phyloP scores from a whole-genome alignment of 2,113 vertebrate species.

The Paramormyrops kingsleyae region DNA sequence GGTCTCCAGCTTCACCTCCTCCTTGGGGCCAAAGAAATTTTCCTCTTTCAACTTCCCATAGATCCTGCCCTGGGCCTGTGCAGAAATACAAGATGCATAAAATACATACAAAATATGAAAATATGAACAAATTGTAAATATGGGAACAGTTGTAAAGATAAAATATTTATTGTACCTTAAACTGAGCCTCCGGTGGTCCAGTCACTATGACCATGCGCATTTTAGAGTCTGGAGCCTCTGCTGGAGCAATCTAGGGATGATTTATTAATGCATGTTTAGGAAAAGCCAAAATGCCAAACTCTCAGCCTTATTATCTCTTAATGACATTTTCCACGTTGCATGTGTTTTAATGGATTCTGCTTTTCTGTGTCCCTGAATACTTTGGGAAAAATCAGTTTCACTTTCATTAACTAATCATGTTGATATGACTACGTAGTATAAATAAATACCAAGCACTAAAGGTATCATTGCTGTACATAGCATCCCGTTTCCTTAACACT shows the following conservation, averaged over 20 bases:
- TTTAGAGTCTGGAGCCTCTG: conserved; percentile 85
- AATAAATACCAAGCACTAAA: not conserved
- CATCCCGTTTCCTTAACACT: not conserved
- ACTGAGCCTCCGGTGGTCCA: conserved; percentile 90
- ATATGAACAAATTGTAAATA: not conserved
- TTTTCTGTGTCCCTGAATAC: not conserved
- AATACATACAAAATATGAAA: not conserved
- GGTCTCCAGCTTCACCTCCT: conserved; percentile 89
- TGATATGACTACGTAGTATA: not conserved
- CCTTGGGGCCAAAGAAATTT: conserved; percentile 90
- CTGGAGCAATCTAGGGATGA: conserved; percentile 76
- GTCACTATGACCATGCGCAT: conserved; percentile 92
- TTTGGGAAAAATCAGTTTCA: not conserved
- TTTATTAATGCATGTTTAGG: not conserved
- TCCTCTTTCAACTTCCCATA: conserved; percentile 93
- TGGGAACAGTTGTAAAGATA: not conserved
- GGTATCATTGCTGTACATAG: not conserved
- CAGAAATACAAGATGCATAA: not conserved
- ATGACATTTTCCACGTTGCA: not conserved
- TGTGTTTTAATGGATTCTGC: not conserved
- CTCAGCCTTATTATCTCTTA: not conserved
- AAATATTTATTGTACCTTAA: conserved; percentile 67
- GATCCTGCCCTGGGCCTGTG: conserved; percentile 84
- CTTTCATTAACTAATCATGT: not conserved
- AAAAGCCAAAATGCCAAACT: not conserved